Base-by-base conservation (phyloP, 2,888 invertebrate genomes). In the Cryptocephalus primarius region DNA sequence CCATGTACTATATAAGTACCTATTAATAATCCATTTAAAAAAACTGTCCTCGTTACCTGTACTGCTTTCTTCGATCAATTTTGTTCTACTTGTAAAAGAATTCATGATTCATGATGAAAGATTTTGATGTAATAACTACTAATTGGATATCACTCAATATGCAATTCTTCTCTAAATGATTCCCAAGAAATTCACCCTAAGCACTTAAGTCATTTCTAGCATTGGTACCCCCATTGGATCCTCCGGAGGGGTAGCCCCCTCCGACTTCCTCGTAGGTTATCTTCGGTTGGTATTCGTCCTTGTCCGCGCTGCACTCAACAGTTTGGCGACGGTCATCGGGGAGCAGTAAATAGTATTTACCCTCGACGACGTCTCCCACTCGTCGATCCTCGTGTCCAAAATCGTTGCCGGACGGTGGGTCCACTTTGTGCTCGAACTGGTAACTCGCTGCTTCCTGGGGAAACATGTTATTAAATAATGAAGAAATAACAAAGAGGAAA, bases 311-410 rank as follows among this genome's bases (percentile, higher is more conserved):
- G 59, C 81, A 82, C 8, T 79, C 79, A 0, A 82, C 82, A 9
- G 80, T 76, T 61, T 83, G 82, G 59, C 75, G 73, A 47, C 82
- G 70, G 8, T 82, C 82, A 52, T 83, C 83, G 0, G 83, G 83
- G 36, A 83, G 72, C 57, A 78, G 75, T 52, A 83, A 82, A 55
- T 78, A 72, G 68, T 83, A 83, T 61, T 79, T 80, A 10, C 83
- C 83, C 51, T 76, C 77, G n/a, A 81, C 80, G 0, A 76, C 77
- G n/a, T 79, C 76, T 2, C 82, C 82, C 56, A 75, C 76, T 57
- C 80, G 78, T 9, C 75, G 72, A 60, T 83, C 82, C 12, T 75
- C 72, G 57, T 83, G 83, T 0, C 82, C 82, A 67, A 81, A 83
- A 58, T 83, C 81, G 52, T 82, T 82, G 1, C 83, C 83, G 0